These are phyloP conservation scores for Neodontobutis hainanensis DNA, from an alignment of 2,113 vertebrate genomes.

Conservation along the genomic window DNA sequence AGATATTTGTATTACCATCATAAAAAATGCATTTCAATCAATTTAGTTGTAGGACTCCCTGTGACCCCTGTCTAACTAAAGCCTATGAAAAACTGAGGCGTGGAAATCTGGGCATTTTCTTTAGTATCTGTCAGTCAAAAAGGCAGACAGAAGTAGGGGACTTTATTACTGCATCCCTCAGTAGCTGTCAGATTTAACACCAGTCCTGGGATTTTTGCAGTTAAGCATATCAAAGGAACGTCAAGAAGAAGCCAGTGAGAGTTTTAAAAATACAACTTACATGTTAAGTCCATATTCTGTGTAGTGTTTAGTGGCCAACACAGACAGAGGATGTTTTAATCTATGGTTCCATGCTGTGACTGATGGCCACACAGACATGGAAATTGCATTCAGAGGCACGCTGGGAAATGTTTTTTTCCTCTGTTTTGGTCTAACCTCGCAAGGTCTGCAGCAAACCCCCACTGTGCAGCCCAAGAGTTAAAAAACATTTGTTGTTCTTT, in stretches of 20 bases:
- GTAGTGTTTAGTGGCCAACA: slow-evolving; percentile 55
- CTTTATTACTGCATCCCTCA: background rate
- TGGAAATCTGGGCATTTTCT: background rate
- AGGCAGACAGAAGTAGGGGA: background rate
- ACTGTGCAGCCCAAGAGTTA: background rate
- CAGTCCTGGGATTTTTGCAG: background rate
- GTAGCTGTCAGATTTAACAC: slow-evolving; percentile 3
- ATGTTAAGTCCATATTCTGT: background rate
- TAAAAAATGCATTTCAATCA: slow-evolving; percentile 5
- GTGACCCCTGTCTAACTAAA: slow-evolving; percentile 8
- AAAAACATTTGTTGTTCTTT: background rate
- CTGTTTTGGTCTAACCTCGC: slow-evolving; percentile 9
- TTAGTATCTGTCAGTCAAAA: slow-evolving; percentile 4
- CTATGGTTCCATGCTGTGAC: slow-evolving; percentile 30
- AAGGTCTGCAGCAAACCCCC: slow-evolving; percentile 3
- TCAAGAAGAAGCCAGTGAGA: background rate
- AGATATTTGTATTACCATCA: background rate
- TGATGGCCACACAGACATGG: slow-evolving; percentile 40
- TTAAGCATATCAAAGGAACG: slow-evolving; percentile 9
- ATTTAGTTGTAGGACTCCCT: background rate
- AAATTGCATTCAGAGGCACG: slow-evolving; percentile 45
- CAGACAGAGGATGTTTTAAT: slow-evolving; percentile 52
- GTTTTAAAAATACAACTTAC: background rate
- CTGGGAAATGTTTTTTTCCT: slow-evolving; percentile 18
- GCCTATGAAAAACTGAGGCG: slow-evolving; percentile 6